Evolutionary conservation across 2,888 invertebrate species (phyloP).

Genomic region (Mantis religiosa): DNA sequence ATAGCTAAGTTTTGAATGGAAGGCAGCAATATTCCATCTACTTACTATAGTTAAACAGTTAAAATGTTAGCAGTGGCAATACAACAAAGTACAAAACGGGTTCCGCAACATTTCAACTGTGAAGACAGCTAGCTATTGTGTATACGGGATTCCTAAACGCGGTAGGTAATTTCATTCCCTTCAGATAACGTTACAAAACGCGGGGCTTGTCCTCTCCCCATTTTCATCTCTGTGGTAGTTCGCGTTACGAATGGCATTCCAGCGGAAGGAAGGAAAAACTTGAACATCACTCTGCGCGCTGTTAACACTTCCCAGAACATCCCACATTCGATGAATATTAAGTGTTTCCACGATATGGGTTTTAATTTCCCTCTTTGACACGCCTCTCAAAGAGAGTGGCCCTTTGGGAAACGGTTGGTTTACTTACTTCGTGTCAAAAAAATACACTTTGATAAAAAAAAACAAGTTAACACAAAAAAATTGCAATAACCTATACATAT

Average conservation of each 20-base stretch:
- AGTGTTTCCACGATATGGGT: not conserved
- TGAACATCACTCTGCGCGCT: not conserved
- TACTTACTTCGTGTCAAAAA: no score
- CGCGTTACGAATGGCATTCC: not conserved
- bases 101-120: no score
- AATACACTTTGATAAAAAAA: no score
- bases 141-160: not conserved
- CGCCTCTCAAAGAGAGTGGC: not conserved
- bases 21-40: no score
- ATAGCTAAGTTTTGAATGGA: no score
- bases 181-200: not conserved
- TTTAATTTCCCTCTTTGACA: not conserved
- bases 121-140: not conserved
- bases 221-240: not conserved
- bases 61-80: no score
- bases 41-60: no score
- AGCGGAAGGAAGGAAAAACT: not conserved
- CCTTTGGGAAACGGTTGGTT: no score
- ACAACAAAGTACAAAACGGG: no score
- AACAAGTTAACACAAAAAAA: no score
- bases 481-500: no score
- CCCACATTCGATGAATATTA: not conserved
- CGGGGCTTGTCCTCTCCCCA: not conserved
- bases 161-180: not conserved
- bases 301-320: not conserved